phyloP scores from a whole-genome alignment of 1,140 invertebrate genomes.

The Euwallacea fornicatus region DNA sequence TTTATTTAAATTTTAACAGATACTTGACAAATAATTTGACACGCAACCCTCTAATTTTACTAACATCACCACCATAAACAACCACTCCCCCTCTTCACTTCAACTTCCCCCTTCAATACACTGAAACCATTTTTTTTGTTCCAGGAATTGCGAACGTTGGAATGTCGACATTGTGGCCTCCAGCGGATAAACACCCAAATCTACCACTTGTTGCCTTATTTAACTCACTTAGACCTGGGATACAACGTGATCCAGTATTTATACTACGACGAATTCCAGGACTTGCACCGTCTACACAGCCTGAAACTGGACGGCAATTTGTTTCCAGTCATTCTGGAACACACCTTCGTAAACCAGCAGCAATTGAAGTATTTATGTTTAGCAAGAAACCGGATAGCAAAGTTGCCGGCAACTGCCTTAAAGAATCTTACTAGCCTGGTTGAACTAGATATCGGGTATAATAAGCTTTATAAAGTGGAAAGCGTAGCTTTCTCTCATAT shows the following conservation, averaged over 20 bases:
- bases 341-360: constrained; percentile 69
- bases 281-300: constrained; percentile 66
- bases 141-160: constrained; percentile 67
- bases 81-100: too few species aligned
- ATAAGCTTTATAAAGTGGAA: constrained; percentile 69
- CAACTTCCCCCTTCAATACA: too few species aligned
- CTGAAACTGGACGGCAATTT: constrained; percentile 76
- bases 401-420: constrained; percentile 70
- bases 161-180: constrained; percentile 69
- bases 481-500: constrained; percentile 62
- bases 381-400: constrained; percentile 71
- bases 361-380: constrained; percentile 62
- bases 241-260: constrained; percentile 78
- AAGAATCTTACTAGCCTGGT: constrained; percentile 65
- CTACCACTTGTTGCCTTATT: constrained; percentile 69
- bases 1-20: too few species aligned
- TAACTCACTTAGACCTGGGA: constrained; percentile 72
- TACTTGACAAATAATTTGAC: too few species aligned
- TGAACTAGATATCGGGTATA: constrained; percentile 72
- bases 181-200: constrained; percentile 74
- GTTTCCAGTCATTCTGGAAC: constrained; percentile 71
- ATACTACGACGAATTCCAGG: constrained; percentile 70
- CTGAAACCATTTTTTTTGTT: constrained; percentile 40
- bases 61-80: too few species aligned
- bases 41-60: too few species aligned